phyloP scores from a whole-genome alignment of 1,140 invertebrate genomes.

The Adelges cooleyi region DNA sequence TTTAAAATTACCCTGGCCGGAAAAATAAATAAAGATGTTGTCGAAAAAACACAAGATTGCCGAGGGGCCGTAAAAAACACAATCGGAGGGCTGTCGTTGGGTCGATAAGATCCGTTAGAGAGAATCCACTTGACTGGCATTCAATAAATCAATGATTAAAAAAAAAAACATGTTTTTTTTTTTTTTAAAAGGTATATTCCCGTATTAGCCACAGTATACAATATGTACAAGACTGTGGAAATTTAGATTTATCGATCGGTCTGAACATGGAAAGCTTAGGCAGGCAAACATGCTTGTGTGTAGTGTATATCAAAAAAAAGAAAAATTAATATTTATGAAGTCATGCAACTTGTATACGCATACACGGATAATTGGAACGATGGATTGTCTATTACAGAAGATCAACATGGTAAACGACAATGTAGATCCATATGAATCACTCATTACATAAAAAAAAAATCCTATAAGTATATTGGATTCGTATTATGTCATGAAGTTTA shows the following conservation, averaged over 20 bases:
- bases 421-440: too few relatives aligned
- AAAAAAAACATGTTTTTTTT: too few relatives aligned
- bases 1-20: not conserved
- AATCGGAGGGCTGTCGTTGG: not conserved
- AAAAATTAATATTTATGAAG: conserved; percentile 27
- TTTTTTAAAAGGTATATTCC: too few relatives aligned
- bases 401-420: too few relatives aligned
- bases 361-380: too few relatives aligned
- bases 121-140: too few relatives aligned
- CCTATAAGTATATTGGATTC: too few relatives aligned
- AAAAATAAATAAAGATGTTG: conserved; percentile 18
- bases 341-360: not conserved
- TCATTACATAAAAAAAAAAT: too few relatives aligned
- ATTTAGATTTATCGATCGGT: conserved; percentile 6
- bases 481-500: too few relatives aligned
- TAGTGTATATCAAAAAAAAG: not conserved
- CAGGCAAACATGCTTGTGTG: not conserved
- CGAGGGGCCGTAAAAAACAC: not conserved
- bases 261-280: conserved; percentile 4
- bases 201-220: too few relatives aligned
- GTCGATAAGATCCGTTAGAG: conserved; percentile 15
- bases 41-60: conserved; percentile 19
- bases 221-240: not conserved
- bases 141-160: too few relatives aligned
- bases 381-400: too few relatives aligned